A percentile compares a stretch with the other conserved stretches of the same genome.
These are phyloP conservation scores for Phrynocephalus forsythii DNA, from an alignment of 2,797 vertebrate species.

Conservation along the genomic window DNA sequence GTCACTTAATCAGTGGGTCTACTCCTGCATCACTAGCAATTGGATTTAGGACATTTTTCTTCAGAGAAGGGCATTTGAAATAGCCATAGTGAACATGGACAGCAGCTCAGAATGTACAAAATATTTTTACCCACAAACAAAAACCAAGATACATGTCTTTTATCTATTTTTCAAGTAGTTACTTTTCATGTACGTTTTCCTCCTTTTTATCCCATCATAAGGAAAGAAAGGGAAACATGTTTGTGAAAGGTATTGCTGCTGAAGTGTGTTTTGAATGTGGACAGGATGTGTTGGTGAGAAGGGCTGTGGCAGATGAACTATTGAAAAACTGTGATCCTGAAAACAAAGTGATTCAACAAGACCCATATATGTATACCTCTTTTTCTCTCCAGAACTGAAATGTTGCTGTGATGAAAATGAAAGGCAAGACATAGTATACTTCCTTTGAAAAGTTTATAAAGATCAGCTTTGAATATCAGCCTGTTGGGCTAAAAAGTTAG, in stretches of 20 bases:
- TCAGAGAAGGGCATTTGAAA: slow-evolving; percentile 11
- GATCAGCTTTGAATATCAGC: slow-evolving; percentile 40
- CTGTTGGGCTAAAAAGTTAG: slow-evolving; percentile 38
- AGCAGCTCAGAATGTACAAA: background rate
- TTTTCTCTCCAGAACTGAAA: slow-evolving; percentile 7
- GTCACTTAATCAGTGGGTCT: too few species aligned
- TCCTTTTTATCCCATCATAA: background rate
- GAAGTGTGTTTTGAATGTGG: slow-evolving; percentile 20
- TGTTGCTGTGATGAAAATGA: slow-evolving; percentile 51
- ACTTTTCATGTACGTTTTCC: slow-evolving; percentile 4
- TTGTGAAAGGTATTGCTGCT: background rate
- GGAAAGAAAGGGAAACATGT: background rate
- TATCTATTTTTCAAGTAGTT: background rate
- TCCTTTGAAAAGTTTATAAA: slow-evolving; percentile 27
- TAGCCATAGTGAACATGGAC: slow-evolving; percentile 14
- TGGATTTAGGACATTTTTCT: background rate
- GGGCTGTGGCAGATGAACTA: slow-evolving; percentile 4
- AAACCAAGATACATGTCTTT: background rate
- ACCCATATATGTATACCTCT: background rate
- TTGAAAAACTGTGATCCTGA: slow-evolving; percentile 4
- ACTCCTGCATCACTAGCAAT: too few species aligned
- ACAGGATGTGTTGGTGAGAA: background rate
- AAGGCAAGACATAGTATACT: slow-evolving; percentile 12
- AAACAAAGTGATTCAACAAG: slow-evolving; percentile 36
- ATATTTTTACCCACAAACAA: background rate